Evolutionary conservation across 2,888 invertebrate species (phyloP).

Genomic region (Pristionchus mayeri): DNA sequence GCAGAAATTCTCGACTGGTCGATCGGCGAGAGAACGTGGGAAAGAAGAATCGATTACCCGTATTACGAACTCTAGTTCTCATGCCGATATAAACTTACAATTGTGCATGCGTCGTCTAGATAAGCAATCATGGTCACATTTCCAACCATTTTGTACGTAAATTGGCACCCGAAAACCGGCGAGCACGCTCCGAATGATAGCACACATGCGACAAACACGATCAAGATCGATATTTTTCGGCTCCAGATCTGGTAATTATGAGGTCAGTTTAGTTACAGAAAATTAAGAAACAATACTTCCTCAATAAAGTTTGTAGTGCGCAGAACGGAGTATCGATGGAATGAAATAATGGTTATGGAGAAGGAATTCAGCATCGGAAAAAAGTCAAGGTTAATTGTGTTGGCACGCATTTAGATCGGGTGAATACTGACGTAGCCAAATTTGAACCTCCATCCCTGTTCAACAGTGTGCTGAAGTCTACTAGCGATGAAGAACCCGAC

Average conservation of each 20-base stretch:
- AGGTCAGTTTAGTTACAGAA: too few species aligned
- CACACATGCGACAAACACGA: not conserved
- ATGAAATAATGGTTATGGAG: not conserved
- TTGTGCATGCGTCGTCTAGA: not conserved
- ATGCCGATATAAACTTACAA: too few species aligned
- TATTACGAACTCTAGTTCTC: too few species aligned
- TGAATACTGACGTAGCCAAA: not conserved
- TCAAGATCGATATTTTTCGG: too few species aligned
- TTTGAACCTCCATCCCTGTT: not conserved
- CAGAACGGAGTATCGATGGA: not conserved
- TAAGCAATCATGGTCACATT: not conserved
- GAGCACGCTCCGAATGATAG: not conserved
- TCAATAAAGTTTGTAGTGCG: not conserved
- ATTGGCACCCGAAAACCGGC: not conserved
- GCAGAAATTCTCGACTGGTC: too few species aligned
- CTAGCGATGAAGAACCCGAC: slow-evolving; percentile 2
- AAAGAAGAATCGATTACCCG: too few species aligned
- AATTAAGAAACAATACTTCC: too few species aligned
- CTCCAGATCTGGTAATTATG: too few species aligned
- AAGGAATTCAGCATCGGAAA: not conserved
- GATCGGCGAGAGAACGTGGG: too few species aligned
- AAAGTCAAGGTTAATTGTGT: not conserved
- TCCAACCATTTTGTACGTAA: not conserved
- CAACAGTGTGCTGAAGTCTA: not conserved
- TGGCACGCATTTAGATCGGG: too few species aligned